These are phyloP conservation scores for Zapornia atra DNA, from an alignment of 2,113 vertebrate genomes.

Conservation along the genomic window DNA sequence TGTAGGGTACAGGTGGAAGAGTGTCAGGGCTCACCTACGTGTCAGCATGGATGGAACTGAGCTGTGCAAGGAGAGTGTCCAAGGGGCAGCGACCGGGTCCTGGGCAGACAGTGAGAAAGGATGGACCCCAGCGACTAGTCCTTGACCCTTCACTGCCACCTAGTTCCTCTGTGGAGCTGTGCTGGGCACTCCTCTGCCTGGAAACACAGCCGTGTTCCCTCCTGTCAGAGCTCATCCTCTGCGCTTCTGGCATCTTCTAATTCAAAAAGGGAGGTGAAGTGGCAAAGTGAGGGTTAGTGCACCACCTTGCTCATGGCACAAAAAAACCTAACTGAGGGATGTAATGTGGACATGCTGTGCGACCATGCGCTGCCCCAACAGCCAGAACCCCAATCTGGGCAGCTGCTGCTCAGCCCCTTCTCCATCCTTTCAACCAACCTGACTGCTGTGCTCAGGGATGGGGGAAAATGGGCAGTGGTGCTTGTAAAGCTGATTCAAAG, in stretches of 20 bases:
- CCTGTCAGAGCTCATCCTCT: neutral
- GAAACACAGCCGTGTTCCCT: neutral
- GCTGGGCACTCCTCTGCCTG: neutral
- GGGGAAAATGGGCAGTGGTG: neutral
- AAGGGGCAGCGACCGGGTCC: neutral
- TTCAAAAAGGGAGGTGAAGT: neutral
- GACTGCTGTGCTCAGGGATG: neutral
- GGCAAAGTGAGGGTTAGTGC: neutral
- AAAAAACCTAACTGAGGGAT: neutral
- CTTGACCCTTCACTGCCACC: accelerated
- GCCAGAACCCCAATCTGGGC: neutral
- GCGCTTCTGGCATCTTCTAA: neutral
- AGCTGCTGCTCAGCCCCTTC: neutral
- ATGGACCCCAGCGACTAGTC: neutral
- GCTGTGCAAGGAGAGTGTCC: accelerated
- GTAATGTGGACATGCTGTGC: accelerated
- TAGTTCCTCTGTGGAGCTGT: neutral
- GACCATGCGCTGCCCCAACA: accelerated
- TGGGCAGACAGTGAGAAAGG: accelerated
- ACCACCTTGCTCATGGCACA: neutral
- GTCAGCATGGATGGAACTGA: neutral
- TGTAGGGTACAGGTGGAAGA: neutral
- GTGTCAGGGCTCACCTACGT: neutral
- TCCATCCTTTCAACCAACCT: neutral
- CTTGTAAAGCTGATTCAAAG: neutral